Evolutionary conservation across 2,797 vertebrate species (phyloP), one percentile per base, ranked within the genome.

Genomic region (Myiotriccus ornatus): DNA sequence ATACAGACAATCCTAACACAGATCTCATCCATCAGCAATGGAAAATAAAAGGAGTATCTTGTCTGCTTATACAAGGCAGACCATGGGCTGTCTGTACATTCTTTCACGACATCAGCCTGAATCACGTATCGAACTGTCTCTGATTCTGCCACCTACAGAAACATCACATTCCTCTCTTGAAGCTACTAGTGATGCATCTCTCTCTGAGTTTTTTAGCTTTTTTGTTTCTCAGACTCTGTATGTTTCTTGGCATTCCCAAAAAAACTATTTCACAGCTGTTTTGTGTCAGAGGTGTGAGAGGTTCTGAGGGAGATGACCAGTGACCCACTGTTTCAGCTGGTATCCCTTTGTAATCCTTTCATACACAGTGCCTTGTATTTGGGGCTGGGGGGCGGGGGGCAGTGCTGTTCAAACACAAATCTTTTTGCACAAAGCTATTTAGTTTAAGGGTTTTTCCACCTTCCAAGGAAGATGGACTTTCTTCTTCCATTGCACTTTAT

Each of bases 61-160:
- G 17, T 67, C 12, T 41, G 22, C 4, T 56, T 23, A 4, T 28
- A 20, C 24, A 63, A 16, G 57, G 17, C 5, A 20, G 49, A 34
- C 12, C 24, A 12, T 5, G 27, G 47, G 6, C 37, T 37, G 6
- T 8, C 35, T 28, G 2, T 1, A 2, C 9, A 2, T 27, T 28
- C 20, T 53, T 52, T 62, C 25, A 7, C 39, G 78, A 46, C 41
- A 28, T 9, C 41, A 5, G 2, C 28, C 14, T 12, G 41, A 68
- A 25, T 32, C 6, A 0, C 6, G 24, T 10, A 3, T 0, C 71
- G 81, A 41, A 30, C 39, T 69, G 13, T 13, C 4, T 34, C 23
- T 57, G 47, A 65, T 55, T 60, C 25, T 60, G 37, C 34, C 19
- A 46, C 2, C 19, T 27, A 32, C 5, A 56, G 47, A 70, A 83